These are phyloP conservation scores for Cyprinodon tularosa DNA, from an alignment of 2,113 vertebrate genomes.

Conservation along the genomic window DNA sequence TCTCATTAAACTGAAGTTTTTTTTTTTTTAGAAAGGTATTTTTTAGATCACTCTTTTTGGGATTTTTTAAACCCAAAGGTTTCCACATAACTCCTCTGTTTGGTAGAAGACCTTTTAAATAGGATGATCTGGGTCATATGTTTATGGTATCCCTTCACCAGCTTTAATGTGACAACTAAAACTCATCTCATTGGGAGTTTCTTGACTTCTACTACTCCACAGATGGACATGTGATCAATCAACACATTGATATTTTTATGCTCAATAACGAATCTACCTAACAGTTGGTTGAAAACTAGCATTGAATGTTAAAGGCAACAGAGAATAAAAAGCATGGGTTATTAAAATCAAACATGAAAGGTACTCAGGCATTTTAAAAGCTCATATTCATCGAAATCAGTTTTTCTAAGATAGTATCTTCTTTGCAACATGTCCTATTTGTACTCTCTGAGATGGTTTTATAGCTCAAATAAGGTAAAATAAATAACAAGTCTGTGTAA, in stretches of 20 bases:
- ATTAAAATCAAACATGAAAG: not conserved
- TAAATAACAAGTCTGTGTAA: constrained; percentile 43
- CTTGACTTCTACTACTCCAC: no score
- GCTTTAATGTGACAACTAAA: no score
- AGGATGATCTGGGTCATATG: no score
- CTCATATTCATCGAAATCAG: constrained; percentile 32
- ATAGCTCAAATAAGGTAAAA: constrained; percentile 51
- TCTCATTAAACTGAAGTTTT: no score
- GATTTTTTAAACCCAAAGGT: no score
- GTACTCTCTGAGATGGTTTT: constrained; percentile 38
- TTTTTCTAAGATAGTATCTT: constrained; percentile 40
- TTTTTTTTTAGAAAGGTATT: no score
- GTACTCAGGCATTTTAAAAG: constrained; percentile 31
- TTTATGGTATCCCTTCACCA: no score
- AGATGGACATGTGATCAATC: not conserved
- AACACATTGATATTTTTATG: not conserved
- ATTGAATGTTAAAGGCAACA: not conserved
- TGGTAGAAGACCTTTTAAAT: no score
- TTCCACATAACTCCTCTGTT: no score
- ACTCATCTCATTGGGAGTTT: no score
- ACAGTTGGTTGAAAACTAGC: not conserved
- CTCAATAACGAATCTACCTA: not conserved
- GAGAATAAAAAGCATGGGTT: not conserved
- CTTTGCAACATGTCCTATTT: constrained; percentile 34
- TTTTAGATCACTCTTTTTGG: no score